These are phyloP conservation scores for Myrmecobius fasciatus DNA, from an alignment of 2,113 vertebrate genomes.

Conservation along the genomic window DNA sequence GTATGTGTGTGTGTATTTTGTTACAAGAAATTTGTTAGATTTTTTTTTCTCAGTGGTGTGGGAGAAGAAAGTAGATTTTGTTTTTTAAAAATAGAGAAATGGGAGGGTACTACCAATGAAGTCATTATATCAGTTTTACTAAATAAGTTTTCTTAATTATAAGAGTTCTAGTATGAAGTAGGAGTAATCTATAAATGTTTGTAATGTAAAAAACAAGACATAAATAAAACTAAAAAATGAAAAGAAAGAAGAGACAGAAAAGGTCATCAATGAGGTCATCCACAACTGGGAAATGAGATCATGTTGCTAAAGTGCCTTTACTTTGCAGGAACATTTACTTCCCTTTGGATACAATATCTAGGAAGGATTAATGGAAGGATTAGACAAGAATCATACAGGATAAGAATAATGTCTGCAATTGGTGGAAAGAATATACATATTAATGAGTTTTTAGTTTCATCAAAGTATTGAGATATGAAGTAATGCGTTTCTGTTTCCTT, in stretches of 20 bases:
- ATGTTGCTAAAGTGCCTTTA: neutral
- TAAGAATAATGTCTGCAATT: neutral
- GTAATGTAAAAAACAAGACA: neutral
- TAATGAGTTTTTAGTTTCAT: neutral
- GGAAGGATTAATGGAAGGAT: neutral
- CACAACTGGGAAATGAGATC: neutral
- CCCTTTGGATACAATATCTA: neutral
- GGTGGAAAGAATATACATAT: neutral
- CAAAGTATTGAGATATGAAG: neutral
- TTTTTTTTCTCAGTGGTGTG: neutral
- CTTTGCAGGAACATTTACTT: neutral
- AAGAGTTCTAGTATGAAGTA: neutral
- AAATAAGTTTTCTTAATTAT: neutral
- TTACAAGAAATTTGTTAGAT: neutral
- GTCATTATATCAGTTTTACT: neutral
- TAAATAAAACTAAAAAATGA: neutral
- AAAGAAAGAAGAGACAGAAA: neutral
- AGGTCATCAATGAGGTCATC: neutral
- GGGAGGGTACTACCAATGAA: neutral
- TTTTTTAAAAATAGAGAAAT: neutral
- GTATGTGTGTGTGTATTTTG: neutral
- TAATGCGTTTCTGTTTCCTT: conserved; percentile 3
- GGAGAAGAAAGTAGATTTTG: neutral
- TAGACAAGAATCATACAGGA: neutral
- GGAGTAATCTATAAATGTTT: neutral